These are phyloP conservation scores for Drosophila bocki DNA, from an alignment of 1,140 invertebrate genomes.

Conservation along the genomic window DNA sequence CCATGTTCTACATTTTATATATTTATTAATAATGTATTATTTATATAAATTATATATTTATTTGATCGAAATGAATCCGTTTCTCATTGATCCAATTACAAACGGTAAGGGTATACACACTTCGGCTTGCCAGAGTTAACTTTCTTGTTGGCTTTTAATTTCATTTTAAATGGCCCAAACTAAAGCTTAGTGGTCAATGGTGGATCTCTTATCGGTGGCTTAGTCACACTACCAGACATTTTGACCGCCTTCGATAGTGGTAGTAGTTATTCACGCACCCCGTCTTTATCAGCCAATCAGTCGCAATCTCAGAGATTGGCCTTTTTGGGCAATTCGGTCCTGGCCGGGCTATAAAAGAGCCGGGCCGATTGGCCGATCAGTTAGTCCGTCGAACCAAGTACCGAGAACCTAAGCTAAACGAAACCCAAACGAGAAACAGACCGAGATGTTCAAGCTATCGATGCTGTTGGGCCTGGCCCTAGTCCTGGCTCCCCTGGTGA, in stretches of 20 bases:
- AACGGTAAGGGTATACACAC: no score
- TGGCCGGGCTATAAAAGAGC: constrained; percentile 66
- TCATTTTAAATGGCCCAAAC: background rate
- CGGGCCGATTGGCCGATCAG: constrained; percentile 46
- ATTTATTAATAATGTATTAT: no score
- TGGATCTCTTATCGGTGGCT: constrained; percentile 11
- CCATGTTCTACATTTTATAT: no score
- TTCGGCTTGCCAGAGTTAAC: background rate
- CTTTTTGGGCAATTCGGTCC: constrained; percentile 11
- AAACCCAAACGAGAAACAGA: background rate
- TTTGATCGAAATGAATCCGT: no score
- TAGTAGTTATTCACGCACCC: constrained; percentile 10
- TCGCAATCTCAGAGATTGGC: constrained; percentile 48
- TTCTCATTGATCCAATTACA: no score
- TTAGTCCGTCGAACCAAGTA: constrained; percentile 67
- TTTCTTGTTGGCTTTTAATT: background rate
- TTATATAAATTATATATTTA: no score
- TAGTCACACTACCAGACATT: constrained; percentile 29
- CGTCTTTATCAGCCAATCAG: constrained; percentile 38
- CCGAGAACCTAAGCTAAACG: constrained; percentile 23
- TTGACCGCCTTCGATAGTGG: constrained; percentile 19
- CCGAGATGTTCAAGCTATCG: constrained; percentile 28
- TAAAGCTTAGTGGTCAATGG: background rate
- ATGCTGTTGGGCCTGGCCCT: constrained; percentile 26
- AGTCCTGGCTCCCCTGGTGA: constrained; percentile 3